Evolutionary conservation across 2,888 invertebrate species (phyloP).

Genomic region (Syrphus vitripennis): DNA sequence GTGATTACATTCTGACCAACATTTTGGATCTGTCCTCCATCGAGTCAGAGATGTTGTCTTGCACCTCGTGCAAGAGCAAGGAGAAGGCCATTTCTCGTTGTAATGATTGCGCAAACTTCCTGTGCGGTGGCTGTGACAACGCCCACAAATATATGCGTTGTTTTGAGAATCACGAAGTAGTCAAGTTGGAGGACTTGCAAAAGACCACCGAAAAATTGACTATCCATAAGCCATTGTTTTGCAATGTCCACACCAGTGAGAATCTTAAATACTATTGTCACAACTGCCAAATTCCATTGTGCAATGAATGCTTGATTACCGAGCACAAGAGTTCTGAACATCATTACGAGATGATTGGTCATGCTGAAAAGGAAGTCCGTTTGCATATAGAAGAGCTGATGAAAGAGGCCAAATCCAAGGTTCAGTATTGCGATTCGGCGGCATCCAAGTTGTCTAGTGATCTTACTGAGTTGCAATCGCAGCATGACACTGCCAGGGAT

Average conservation of each 20-base stretch:
- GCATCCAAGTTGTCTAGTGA: conserved; percentile 89
- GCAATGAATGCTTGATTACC: conserved; percentile 91
- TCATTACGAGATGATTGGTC: conserved; percentile 90
- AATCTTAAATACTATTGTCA: conserved; percentile 94
- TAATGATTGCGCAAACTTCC: conserved; percentile 96
- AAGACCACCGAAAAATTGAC: conserved; percentile 88
- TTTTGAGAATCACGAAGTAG: conserved; percentile 96
- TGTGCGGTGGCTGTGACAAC: conserved; percentile 96
- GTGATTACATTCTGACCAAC: conserved; percentile 93
- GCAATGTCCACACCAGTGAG: conserved; percentile 90
- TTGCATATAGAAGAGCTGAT: conserved; percentile 89
- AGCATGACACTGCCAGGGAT: conserved; percentile 92
- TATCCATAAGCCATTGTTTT: conserved; percentile 94
- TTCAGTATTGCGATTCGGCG: conserved; percentile 89
- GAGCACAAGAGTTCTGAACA: conserved; percentile 93
- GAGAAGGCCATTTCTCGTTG: conserved; percentile 96
- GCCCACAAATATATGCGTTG: conserved; percentile 98
- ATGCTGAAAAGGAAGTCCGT: conserved; percentile 89
- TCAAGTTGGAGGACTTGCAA: conserved; percentile 93
- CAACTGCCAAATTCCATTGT: conserved; percentile 92
- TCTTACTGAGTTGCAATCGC: conserved; percentile 92
- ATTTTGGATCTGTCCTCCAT: conserved; percentile 91
- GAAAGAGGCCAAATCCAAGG: conserved; percentile 88
- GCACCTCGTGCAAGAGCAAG: conserved; percentile 97
- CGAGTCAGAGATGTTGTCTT: conserved; percentile 87